A percentile compares a stretch with the other conserved stretches of the same genome.
These are phyloP conservation scores for Chionoecetes opilio DNA, from an alignment of 1,140 invertebrate genomes.

Conservation along the genomic window DNA sequence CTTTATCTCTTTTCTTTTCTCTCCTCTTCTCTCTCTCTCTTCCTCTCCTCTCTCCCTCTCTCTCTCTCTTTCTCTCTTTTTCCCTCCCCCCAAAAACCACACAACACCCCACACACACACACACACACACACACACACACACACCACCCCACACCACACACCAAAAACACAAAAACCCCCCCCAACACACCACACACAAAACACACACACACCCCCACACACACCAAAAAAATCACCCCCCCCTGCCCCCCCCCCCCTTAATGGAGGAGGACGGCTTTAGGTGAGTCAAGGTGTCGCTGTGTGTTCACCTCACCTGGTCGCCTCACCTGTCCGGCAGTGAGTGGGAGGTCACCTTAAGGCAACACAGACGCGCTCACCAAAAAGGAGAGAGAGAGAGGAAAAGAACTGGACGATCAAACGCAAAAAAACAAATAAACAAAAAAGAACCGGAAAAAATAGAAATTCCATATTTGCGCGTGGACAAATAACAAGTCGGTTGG, in stretches of 20 bases:
- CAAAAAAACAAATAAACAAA: not conserved
- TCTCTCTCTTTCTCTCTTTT: not conserved
- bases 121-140: too few relatives aligned
- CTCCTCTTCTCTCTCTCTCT: not conserved
- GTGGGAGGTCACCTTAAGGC: constrained; percentile 11
- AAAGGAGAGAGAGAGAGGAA: not conserved
- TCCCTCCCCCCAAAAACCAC: not conserved
- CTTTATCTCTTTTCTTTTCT: not conserved
- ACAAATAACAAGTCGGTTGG: not conserved
- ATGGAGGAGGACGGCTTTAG: too few relatives aligned
- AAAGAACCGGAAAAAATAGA: not conserved
- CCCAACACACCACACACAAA: not conserved
- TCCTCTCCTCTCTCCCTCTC: not conserved
- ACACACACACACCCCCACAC: not conserved
- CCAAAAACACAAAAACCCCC: not conserved
- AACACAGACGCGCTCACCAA: not conserved
- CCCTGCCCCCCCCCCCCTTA: not conserved
- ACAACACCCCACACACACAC: not conserved
- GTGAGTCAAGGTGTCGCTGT: too few relatives aligned
- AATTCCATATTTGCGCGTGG: not conserved
- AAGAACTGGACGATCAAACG: not conserved
- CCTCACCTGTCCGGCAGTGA: not conserved
- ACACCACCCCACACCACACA: not conserved
- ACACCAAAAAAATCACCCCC: not conserved
- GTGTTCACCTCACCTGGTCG: too few relatives aligned